These are phyloP conservation scores for Zosterops pallidus DNA, from an alignment of 2,113 vertebrate genomes.

Conservation along the genomic window DNA sequence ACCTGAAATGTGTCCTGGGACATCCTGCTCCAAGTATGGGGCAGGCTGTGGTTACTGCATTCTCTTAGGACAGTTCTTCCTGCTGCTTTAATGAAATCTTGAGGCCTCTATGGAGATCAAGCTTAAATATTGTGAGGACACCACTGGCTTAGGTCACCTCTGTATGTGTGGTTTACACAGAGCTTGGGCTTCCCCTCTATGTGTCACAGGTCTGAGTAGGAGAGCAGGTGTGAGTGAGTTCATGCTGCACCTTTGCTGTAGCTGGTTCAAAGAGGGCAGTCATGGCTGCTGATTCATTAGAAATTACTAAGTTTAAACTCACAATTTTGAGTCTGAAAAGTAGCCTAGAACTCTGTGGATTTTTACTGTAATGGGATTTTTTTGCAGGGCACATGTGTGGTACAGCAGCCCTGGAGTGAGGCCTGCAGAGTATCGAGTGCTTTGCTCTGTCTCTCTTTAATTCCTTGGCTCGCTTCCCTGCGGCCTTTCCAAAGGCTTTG, in stretches of 20 bases:
- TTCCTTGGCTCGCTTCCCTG: background rate
- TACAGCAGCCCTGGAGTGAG: background rate
- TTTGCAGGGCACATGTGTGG: background rate
- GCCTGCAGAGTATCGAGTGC: background rate
- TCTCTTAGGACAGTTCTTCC: background rate
- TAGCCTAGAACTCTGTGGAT: background rate
- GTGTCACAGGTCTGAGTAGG: background rate
- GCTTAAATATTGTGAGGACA: background rate
- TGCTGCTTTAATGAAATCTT: background rate
- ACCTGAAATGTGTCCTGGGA: background rate
- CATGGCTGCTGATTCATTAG: background rate
- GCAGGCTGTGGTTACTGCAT: background rate
- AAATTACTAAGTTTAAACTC: background rate
- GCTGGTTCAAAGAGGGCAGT: accelerated
- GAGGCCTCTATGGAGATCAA: background rate
- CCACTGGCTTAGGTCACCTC: background rate
- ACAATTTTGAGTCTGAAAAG: background rate
- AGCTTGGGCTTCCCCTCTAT: background rate
- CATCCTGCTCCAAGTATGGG: background rate
- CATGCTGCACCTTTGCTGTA: background rate
- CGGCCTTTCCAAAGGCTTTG: background rate
- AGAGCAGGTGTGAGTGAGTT: background rate
- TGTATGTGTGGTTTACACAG: background rate
- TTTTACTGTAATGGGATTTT: background rate
- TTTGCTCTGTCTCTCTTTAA: background rate